Evolutionary conservation across 2,113 vertebrate species (phyloP), one percentile per base, ranked within the genome.

Genomic region (Sorex fumeus): DNA sequence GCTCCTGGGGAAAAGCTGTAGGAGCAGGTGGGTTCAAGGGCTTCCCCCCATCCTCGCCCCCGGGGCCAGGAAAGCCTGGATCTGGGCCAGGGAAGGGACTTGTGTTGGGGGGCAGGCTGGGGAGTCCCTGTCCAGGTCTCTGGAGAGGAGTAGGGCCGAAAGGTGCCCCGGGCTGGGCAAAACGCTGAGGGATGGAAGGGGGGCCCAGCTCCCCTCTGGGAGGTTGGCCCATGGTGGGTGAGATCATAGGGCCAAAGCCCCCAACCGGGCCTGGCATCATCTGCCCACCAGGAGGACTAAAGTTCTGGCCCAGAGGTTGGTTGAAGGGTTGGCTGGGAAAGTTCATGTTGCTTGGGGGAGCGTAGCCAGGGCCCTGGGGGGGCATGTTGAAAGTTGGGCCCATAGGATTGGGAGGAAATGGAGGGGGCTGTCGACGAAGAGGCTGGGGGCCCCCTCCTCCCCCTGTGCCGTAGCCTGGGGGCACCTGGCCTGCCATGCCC

Each of bases 161-260:
- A 50, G 99, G 98, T 60, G 98, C 97, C 8, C 98, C 96, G 19
- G 98, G 98, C 70, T 99, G 98, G 23, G 98, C 97, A 78, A 99
- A 99, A 19, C 98, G 97, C 16, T 98, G 98, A 96, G 79, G 98
- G 97, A 95, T 98, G 98, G 81, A 98, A 98, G 8, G 98, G 97
- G 66, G 99, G 97, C 76, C 98, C 98, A 0, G 98, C 77, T 98
- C 99, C 93, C 98, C 99, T 93, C 97, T 97, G 0, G 98, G 98
- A 15, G 98, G 98, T 40, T 98, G 98, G 27, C 97, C 98, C 97
- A 98, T 97, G 2, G 97, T 97, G 3, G 98, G 99, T 2, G 99
- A 99, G 94, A 99, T 98, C 98, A 99, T 99, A 64, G 99, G 98
- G 84, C 99, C 99, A 27, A 99, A 99, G n/a, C 97, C 97, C 0